phyloP scores from a whole-genome alignment of 2,888 invertebrate genomes.

The Hetaerina titia region DNA sequence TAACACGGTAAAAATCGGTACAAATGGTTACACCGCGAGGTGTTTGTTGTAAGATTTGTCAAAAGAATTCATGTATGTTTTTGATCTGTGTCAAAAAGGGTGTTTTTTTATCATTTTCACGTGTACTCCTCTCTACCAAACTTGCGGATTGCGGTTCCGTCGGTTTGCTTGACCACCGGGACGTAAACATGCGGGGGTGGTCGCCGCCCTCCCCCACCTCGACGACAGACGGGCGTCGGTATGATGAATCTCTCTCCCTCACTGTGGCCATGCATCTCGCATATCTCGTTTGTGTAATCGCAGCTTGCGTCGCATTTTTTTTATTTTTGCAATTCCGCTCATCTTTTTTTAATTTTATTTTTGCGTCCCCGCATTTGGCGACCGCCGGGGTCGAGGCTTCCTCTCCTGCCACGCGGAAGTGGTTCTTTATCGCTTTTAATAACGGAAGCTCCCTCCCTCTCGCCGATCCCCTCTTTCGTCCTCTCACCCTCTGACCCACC shows the following conservation, averaged over 20 bases:
- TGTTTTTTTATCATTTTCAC: background rate
- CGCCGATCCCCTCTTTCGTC: background rate
- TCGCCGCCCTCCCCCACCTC: background rate
- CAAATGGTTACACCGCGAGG: too few relatives aligned
- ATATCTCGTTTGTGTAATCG: slow-evolving; percentile 2
- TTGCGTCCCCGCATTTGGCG: background rate
- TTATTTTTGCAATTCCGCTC: background rate
- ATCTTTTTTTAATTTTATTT: background rate
- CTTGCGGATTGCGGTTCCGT: background rate
- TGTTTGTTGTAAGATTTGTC: too few relatives aligned
- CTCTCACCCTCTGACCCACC: background rate
- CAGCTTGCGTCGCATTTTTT: background rate
- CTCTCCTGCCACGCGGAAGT: background rate
- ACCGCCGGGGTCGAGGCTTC: background rate
- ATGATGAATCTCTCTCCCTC: background rate
- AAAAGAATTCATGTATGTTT: background rate
- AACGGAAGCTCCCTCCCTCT: background rate
- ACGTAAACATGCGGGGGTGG: background rate
- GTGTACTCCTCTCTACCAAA: background rate
- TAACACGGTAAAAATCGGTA: too few relatives aligned
- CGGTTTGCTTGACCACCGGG: background rate
- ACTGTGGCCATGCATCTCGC: background rate
- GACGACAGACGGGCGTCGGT: background rate
- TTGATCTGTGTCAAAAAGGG: background rate
- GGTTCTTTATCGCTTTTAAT: slow-evolving; percentile 8